Conservation (phyloP, 2,888 invertebrate genomes). For the Chirona hameri region DNA sequence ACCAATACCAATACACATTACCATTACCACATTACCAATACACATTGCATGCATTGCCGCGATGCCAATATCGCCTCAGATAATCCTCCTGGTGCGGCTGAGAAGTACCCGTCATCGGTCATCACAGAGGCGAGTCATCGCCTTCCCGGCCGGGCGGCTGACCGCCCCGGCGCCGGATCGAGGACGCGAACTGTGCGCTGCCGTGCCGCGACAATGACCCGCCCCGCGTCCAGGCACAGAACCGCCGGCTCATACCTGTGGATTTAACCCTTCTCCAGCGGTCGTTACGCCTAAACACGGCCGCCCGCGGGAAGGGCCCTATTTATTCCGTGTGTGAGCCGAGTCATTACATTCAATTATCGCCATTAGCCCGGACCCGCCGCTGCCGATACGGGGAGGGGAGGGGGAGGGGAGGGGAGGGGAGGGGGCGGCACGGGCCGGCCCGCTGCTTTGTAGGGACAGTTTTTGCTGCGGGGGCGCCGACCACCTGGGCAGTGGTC, state of each 20-base stretch:
- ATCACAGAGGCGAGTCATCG: not conserved
- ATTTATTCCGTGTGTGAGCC: not conserved
- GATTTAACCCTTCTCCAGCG: not conserved
- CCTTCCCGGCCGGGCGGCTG: too few species aligned
- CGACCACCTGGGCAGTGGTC: not conserved
- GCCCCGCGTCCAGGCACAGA: not conserved
- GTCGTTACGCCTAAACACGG: not conserved
- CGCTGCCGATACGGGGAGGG: not conserved
- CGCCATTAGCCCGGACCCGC: not conserved
- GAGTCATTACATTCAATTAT: slow-evolving; percentile 26
- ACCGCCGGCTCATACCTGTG: not conserved
- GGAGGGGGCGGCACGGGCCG: not conserved
- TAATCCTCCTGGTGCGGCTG: not conserved
- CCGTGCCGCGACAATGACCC: not conserved
- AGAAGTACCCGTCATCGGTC: not conserved
- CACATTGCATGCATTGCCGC: not conserved
- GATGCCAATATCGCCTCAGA: not conserved
- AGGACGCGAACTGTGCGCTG: not conserved
- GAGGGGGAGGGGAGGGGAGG: not conserved
- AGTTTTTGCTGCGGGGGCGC: not conserved
- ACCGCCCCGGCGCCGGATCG: not conserved
- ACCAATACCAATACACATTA: not conserved
- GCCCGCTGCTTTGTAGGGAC: not conserved
- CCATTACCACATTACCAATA: not conserved
- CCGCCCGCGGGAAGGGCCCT: not conserved